Evolutionary conservation across 2,888 invertebrate species (phyloP), one percentile per base, ranked within the genome.

Genomic region (Drosophila kuntzei): DNA sequence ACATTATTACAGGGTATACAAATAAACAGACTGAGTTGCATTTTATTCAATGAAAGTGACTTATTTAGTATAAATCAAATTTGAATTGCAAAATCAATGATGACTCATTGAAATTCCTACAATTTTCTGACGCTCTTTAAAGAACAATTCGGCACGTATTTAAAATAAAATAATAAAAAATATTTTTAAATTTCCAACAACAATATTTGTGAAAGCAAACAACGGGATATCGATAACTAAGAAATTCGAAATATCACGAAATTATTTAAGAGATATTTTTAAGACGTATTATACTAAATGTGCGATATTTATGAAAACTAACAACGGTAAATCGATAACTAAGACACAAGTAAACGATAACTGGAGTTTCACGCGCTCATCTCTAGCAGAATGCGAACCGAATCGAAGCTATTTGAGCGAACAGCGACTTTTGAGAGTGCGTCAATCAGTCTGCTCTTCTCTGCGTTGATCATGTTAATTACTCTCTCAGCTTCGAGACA

Each of bases 381-480:
- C 66, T 37, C 66, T 55, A 55, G 14, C 20, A 12, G n/a, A 5
- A 20, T 50, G 44, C 27, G 22, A 44, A 16, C 22, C 47, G 22
- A 34, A 65, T 60, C 37, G 44, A 51, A 51, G 67, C 44, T 27
- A 46, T 36, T 49, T 50, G 44, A 57, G 66, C 22, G 51, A 50
- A 34, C 29, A 9, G 62, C 39, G 47, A 7, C 29, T 43, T 29
- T 47, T 54, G 43, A 67, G 32, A 32, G 51, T 34, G 27, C 46
- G 67, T 53, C 58, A 64, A 47, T 47, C 39, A 47, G 51, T 69
- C 66, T 60, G 47, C 43, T 62, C 53, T 58, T 34, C 59, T 62
- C 49, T 12, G 47, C 43, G 18, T 34, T 55, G 53, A 62, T 68
- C 68, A 44, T 47, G 51, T 41, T 65, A 58, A 65, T 68, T 59